Conservation (phyloP, 2,113 vertebrate genomes). For the Chrysemys picta region DNA sequence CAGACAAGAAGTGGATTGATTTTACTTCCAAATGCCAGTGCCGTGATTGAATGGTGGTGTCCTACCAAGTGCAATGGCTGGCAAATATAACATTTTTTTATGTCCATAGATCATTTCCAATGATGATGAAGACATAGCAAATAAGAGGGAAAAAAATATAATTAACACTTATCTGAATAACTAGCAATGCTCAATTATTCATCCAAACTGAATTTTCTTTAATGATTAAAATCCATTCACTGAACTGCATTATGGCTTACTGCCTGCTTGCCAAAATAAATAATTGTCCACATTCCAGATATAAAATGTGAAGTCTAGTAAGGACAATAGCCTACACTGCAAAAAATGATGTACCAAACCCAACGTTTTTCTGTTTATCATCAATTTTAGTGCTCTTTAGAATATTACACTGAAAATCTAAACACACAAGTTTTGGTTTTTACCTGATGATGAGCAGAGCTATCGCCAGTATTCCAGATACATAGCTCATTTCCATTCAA, state of each 20-base stretch:
- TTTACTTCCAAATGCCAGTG: constrained; percentile 83
- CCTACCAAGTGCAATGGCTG: constrained; percentile 83
- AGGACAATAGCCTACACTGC: background rate
- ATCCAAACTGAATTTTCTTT: background rate
- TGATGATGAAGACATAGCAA: background rate
- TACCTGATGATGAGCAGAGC: constrained; percentile 77
- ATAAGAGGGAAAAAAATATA: background rate
- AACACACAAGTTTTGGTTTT: background rate
- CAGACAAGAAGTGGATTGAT: constrained; percentile 78
- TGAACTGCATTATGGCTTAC: background rate
- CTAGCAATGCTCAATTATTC: background rate
- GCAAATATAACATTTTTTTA: background rate
- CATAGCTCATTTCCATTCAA: constrained; percentile 72
- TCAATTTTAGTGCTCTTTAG: background rate
- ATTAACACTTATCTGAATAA: background rate
- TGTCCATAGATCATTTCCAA: background rate
- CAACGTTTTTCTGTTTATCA: background rate
- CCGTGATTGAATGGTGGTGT: constrained; percentile 83
- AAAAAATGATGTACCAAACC: background rate
- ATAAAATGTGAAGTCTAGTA: background rate
- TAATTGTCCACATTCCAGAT: background rate
- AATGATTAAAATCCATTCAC: background rate
- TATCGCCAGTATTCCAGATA: constrained; percentile 72
- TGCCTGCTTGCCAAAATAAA: background rate
- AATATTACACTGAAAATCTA: background rate